Evolutionary conservation across 1,140 invertebrate genomes (phyloP).

Genomic region (Anastrepha ludens): DNA sequence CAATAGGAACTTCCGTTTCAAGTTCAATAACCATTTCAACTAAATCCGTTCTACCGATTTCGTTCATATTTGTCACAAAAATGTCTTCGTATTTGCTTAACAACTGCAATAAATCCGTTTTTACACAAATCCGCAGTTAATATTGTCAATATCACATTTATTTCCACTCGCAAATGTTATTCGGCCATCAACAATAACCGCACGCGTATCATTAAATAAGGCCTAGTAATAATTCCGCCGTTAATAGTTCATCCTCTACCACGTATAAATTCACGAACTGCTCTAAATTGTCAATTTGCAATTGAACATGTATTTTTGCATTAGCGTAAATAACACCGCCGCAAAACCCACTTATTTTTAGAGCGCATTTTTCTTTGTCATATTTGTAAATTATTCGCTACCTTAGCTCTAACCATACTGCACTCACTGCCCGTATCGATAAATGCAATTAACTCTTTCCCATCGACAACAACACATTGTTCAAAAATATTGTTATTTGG

Average conservation of each 20-base stretch:
- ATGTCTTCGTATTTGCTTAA: conserved; percentile 7
- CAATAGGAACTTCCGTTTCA: conserved; percentile 19
- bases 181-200: neutral
- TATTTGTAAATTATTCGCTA: neutral
- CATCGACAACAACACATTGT: conserved; percentile 1
- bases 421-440: conserved; percentile 53
- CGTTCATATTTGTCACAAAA: neutral
- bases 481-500: neutral
- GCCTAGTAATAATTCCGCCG: conserved; percentile 54
- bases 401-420: neutral
- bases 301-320: neutral
- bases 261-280: conserved; percentile 36
- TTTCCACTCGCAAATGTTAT: neutral
- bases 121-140: no score
- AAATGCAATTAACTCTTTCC: neutral
- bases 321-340: conserved; percentile 7
- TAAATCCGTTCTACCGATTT: conserved; percentile 3
- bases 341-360: conserved; percentile 6
- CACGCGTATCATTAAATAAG: neutral
- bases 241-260: conserved; percentile 54
- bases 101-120: neutral
- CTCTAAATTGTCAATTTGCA: neutral
- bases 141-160: no score
- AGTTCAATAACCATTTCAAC: conserved; percentile 52
- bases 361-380: neutral